Evolutionary conservation across 1,140 invertebrate genomes (phyloP), one percentile per base, ranked within the genome.

Genomic region (Dendrolimus kikuchii): DNA sequence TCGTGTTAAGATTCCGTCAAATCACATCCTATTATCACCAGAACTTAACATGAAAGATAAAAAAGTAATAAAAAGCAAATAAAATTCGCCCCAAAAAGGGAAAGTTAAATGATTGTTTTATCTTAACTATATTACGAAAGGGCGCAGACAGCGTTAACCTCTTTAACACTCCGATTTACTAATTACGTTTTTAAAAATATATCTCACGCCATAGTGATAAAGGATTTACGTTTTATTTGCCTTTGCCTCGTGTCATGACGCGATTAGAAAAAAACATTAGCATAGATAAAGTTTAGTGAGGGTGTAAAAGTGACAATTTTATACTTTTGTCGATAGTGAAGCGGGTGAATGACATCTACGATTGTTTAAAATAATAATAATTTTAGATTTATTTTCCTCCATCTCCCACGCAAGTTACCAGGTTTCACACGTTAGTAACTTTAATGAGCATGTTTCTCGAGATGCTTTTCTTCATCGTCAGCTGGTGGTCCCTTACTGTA

Each of bases 131-230:
- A 53, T 60, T 53, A 56, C 42, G 42, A 49, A 53, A 58, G 55
- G 59, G 55, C 55, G 55, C 49, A 59, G 62, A 60, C 62, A 64
- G 51, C 57, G 60, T 64, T 58, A 61, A 59, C 53, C 55, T 60
- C 60, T 57, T 23, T 44, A 56, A 57, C 38, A 41, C 23, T 23
- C 39, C 39, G 39, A 49, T 23, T 49, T 38, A 40, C 7, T 37
- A 37, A 37, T 46, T 8, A 46, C 46, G 4, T 6, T 9, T 43
- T n/a, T 23, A 49, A 38, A 40, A 40, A 49, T 49, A 38, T 36
- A 46, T 38, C 46, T 38, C 38, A 37, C 46, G 46, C 1, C 7
- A 23, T 4, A 4, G 10, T 46, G 36, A 46, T 23, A 23, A 23
- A 23, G 38, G 5, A 23, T 46, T 46, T 46, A 46, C n/a, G 46